Evolutionary conservation across 2,888 invertebrate species (phyloP), one percentile per base, ranked within the genome.

Genomic region (Melanostoma scalare): DNA sequence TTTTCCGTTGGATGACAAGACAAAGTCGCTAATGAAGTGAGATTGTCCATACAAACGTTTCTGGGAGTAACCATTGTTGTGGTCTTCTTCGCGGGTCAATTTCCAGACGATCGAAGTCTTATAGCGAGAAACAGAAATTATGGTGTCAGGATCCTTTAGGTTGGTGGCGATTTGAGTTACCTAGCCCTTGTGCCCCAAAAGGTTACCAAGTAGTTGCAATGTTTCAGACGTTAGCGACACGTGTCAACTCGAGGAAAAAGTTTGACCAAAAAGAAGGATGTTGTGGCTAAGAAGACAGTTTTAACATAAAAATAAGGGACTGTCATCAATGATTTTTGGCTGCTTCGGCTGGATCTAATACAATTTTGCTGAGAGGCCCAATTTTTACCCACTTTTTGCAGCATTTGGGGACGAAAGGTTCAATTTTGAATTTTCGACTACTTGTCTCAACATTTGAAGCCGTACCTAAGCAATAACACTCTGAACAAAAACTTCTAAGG

Each of bases 91-190:
- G 87, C 98, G 95, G 50, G 97, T 98, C 92, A 99, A 92, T 90
- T 98, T 98, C 99, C 99, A 99, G 76, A 99, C 96, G 89, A 99
- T 99, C 88, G 99, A 93, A 81, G 98, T 96, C 91, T 96, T 96
- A 92, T 96, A 99, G 94, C 99, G 94, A 87, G 99, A 99, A 86
- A 99, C 97, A 63, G 99, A 99, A 92, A 99, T 94, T 91, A 99
- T 98, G 94, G 97, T 98, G 90, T 99, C 99, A 85, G 99, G 98
- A 93, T 97, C 98, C 93, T 98, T 98, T 33, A 99, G 98, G 91
- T 98, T 99, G 79, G 99, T 99, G 61, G 99, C 99, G 89, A 99
- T 99, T 94, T 99, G 99, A 75, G 99, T 99, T 88, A 99, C 98
- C 99, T 99, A 99, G 88, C 97, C 98, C 94, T 97, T 98, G 93